phyloP scores from a whole-genome alignment of 2,888 invertebrate genomes.

The Acholoe squamosa region DNA sequence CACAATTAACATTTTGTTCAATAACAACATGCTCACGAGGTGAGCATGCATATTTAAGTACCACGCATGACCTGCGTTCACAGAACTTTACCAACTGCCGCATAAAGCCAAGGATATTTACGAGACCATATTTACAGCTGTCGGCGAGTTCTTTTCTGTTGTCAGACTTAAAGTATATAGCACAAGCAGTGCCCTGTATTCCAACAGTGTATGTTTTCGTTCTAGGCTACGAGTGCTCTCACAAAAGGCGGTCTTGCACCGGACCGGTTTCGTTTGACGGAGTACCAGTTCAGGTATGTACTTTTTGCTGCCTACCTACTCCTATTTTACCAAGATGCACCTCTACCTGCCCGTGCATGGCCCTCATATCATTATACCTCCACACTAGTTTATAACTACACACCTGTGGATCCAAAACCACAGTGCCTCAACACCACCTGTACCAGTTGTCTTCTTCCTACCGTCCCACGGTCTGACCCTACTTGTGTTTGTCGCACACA shows the following conservation, averaged over 20 bases:
- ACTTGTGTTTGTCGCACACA: not conserved
- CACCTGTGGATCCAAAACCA: no score
- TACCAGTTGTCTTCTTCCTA: not conserved
- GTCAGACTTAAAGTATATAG: not conserved
- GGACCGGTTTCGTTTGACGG: slow-evolving; percentile 43
- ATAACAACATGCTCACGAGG: no score
- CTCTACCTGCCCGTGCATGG: not conserved
- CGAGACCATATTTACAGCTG: no score
- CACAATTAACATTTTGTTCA: no score
- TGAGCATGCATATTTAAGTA: no score
- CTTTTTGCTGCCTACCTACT: not conserved
- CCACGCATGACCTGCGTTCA: no score
- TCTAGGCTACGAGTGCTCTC: slow-evolving; percentile 32
- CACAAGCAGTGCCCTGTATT: slow-evolving; percentile 40
- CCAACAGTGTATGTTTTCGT: not conserved
- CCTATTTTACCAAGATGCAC: not conserved
- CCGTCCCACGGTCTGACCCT: not conserved
- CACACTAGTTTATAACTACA: not conserved
- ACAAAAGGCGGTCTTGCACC: not conserved
- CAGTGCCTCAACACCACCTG: not conserved
- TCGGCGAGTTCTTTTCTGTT: no score
- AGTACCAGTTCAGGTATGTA: slow-evolving; percentile 49
- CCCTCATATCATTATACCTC: not conserved
- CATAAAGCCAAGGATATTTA: no score
- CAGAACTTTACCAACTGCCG: no score